Evolutionary conservation across 2,113 vertebrate genomes (phyloP).

Genomic region (Kryptolebias marmoratus): DNA sequence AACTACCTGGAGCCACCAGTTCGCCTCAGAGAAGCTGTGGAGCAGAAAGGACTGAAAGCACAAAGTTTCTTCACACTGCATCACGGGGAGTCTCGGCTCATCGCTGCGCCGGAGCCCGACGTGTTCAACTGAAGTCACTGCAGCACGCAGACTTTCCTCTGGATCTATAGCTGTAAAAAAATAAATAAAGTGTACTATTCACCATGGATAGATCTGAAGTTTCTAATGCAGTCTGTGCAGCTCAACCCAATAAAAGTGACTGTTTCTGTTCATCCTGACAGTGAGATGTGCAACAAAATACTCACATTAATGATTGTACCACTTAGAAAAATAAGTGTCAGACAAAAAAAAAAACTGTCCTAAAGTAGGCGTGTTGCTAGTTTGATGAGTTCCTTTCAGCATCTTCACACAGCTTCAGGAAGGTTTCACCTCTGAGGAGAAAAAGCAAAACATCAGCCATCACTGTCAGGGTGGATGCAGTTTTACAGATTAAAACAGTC

Average conservation of each 20-base stretch:
- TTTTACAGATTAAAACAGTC: no score
- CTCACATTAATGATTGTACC: neutral
- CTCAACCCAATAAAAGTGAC: neutral
- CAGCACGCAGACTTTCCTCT: neutral
- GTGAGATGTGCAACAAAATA: neutral
- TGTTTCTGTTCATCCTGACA: neutral
- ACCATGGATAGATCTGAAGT: neutral
- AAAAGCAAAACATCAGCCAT: neutral
- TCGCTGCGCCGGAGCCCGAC: conserved; percentile 74
- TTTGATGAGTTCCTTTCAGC: neutral
- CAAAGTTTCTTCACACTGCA: conserved; percentile 90
- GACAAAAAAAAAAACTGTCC: neutral
- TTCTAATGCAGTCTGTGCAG: conserved; percentile 5
- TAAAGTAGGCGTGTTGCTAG: neutral
- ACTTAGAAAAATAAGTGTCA: neutral
- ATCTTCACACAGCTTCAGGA: neutral
- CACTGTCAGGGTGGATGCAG: neutral
- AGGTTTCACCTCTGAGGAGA: neutral
- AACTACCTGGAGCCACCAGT: conserved; percentile 92
- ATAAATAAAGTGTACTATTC: neutral
- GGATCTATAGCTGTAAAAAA: conserved; percentile 11
- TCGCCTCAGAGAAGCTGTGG: conserved; percentile 87
- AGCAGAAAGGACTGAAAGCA: conserved; percentile 83
- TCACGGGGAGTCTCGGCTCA: conserved; percentile 90
- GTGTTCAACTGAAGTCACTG: conserved; percentile 69